phyloP scores from a whole-genome alignment of 2,113 vertebrate species.

The Tachysurus fulvidraco region DNA sequence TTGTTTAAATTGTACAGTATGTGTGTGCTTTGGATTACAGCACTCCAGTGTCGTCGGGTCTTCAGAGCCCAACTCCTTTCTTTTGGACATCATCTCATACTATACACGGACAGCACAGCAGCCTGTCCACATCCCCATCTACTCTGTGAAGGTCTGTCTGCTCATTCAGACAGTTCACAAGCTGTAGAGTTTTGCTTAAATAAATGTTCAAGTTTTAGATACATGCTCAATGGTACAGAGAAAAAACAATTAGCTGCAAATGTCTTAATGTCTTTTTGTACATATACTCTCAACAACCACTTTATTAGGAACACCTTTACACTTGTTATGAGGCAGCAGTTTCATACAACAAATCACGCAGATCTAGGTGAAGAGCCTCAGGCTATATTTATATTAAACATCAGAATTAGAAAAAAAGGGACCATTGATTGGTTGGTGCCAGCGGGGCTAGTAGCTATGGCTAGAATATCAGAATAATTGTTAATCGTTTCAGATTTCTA shows the following conservation, averaged over 20 bases:
- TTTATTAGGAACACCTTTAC: not conserved
- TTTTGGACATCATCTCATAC: conserved; percentile 82
- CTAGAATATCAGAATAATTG: not conserved
- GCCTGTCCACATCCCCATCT: conserved; percentile 81
- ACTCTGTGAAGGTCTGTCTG: conserved; percentile 77
- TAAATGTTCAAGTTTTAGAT: no score
- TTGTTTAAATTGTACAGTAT: not conserved
- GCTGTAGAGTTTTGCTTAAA: not conserved
- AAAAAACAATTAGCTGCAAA: not conserved
- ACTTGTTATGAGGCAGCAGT: not conserved
- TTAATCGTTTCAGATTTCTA: not conserved
- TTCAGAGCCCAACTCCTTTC: conserved; percentile 73
- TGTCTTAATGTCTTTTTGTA: not conserved
- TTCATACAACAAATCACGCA: not conserved
- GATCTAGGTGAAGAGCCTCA: not conserved
- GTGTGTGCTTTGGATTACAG: conserved; percentile 59
- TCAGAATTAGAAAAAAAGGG: not conserved
- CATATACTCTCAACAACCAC: not conserved
- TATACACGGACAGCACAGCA: conserved; percentile 82
- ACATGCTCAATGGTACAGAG: not conserved
- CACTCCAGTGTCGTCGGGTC: conserved; percentile 62
- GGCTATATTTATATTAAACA: not conserved
- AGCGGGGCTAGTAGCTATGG: not conserved
- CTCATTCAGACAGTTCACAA: not conserved
- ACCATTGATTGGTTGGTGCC: not conserved